phyloP scores from a whole-genome alignment of 2,113 vertebrate genomes.

The Aldabrachelys gigantea region DNA sequence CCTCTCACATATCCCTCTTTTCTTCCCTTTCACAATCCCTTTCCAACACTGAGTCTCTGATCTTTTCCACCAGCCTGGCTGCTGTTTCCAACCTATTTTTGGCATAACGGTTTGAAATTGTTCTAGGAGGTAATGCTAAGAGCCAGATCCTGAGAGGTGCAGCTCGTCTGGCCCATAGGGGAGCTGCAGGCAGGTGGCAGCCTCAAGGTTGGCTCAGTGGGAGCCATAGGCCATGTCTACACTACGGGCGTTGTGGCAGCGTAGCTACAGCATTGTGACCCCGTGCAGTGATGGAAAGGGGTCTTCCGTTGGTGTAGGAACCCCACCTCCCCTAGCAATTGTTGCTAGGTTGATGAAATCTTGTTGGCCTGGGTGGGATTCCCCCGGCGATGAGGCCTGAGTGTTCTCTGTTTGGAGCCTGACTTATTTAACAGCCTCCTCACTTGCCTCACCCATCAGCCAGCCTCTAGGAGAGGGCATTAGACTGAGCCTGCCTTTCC shows the following conservation, averaged over 20 bases:
- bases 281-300: too few species aligned
- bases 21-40: not conserved
- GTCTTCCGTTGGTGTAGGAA: not conserved
- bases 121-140: not conserved
- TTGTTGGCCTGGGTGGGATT: not conserved
- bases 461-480: not conserved
- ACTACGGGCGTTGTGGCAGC: not conserved
- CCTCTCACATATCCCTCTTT: not conserved
- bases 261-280: not conserved
- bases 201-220: not conserved
- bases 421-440: not conserved
- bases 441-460: not conserved
- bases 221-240: not conserved
- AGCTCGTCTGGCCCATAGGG: not conserved
- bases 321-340: not conserved
- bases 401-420: not conserved
- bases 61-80: not conserved
- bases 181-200: not conserved
- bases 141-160: not conserved
- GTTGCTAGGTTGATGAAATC: not conserved
- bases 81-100: not conserved
- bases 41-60: too few species aligned
- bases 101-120: not conserved
- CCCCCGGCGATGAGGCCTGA: too few species aligned
- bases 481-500: conserved; percentile 3